Evolutionary conservation across 2,888 invertebrate species (phyloP), one percentile per base, ranked within the genome.

Genomic region (Macrosiphum euphorbiae): DNA sequence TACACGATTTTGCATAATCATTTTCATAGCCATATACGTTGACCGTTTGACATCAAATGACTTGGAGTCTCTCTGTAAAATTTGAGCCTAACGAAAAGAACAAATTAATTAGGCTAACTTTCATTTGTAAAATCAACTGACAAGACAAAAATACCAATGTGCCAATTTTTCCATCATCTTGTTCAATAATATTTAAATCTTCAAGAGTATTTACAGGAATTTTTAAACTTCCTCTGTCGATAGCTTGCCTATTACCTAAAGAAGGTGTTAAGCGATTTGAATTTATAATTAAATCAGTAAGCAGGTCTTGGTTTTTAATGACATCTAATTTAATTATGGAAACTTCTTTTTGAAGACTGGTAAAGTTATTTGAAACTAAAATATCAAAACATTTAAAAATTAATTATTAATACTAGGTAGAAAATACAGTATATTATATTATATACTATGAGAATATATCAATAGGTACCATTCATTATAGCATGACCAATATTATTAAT

Each of bases 31-130:
- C 78, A 78, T 78, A 35, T 78, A 78, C 28, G 78, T 78, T 78
- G 78, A n/a, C n/a, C 78, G 78, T 78, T 78, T 78, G n/a, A 35
- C 78, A 78, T 78, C 78, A 78, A 78, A 78, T 78, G 78, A 78
- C n/a, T 35, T 78, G 10, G 78, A 1, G n/a, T 78, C 78, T 78
- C 78, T 78, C n/a, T 78, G 78, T n/a, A 78, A n/a, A n/a, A 78
- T 78, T 13, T n/a, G 78, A 35, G 78, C 28, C 35, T 78, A n/a
- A 78, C 8, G 28, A n/a, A n/a, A 78, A 78, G 4, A 78, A 78
- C 13, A n/a, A n/a, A 78, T n/a, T 78, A 11, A 78, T 78, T 78
- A 78, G n/a, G 13, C 78, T n/a, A 78, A 78, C 78, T 52, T 52
- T 52, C 52, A 52, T 52, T 52, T 52, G 52, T 52, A 52, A 52